Conservation (phyloP, 2,797 vertebrate species). For the Rhinogobio ventralis region DNA sequence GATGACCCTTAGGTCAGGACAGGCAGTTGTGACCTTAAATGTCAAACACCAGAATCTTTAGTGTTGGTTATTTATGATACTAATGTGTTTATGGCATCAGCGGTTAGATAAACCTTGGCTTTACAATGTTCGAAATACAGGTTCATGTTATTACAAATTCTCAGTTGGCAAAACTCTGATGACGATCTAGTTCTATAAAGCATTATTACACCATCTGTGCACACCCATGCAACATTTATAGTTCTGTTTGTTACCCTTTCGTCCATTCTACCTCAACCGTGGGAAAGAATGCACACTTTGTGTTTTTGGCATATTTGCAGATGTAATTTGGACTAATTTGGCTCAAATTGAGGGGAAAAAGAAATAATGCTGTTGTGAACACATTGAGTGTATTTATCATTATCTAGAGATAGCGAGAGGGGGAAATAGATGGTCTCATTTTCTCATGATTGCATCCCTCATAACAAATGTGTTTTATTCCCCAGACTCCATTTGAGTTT, state of each 20-base stretch:
- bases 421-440: constrained; percentile 41
- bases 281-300: constrained; percentile 66
- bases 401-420: constrained; percentile 40
- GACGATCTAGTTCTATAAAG: background rate
- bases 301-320: constrained; percentile 63
- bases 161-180: background rate
- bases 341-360: constrained; percentile 62
- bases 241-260: background rate
- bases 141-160: background rate
- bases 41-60: constrained; percentile 21
- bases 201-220: background rate
- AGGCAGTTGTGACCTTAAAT: constrained; percentile 17
- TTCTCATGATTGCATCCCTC: constrained; percentile 37
- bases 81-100: constrained; percentile 22
- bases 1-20: constrained; percentile 27
- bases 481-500: constrained; percentile 20
- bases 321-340: constrained; percentile 66
- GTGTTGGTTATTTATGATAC: constrained; percentile 41
- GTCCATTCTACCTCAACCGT: constrained; percentile 53
- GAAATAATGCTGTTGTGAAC: constrained; percentile 59
- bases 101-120: background rate
- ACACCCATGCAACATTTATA: background rate
- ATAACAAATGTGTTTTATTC: constrained; percentile 16
- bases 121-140: background rate
- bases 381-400: constrained; percentile 57